Conservation (phyloP, 2,797 vertebrate genomes). For the Merluccius polli region DNA sequence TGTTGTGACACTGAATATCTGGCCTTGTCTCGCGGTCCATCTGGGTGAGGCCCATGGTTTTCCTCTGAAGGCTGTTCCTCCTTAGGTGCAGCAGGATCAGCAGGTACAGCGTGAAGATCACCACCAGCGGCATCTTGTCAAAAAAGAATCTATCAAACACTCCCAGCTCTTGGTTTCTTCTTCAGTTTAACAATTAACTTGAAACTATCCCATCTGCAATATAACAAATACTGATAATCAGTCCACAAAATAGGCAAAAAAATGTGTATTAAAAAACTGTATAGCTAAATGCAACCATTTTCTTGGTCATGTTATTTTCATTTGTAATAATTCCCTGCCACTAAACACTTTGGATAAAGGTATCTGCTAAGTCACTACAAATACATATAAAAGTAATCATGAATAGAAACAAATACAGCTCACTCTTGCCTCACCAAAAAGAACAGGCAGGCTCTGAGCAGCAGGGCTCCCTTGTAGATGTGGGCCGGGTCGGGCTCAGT, state of each 20-base stretch:
- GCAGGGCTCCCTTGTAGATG: constrained; percentile 70
- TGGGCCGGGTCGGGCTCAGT: constrained; percentile 69
- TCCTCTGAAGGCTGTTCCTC: constrained; percentile 67
- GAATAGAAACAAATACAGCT: no score
- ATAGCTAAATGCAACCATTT: not conserved
- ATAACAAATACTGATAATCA: no score
- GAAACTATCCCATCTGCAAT: no score
- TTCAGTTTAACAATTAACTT: no score
- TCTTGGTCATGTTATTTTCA: not conserved
- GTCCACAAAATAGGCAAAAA: not conserved
- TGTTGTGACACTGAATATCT: constrained; percentile 53
- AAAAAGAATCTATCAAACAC: not conserved
- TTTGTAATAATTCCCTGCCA: not conserved
- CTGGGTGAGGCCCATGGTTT: constrained; percentile 67
- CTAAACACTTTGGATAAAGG: no score
- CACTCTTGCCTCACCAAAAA: constrained; percentile 58
- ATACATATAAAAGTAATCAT: no score
- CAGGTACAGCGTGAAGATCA: constrained; percentile 70
- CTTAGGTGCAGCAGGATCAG: constrained; percentile 70
- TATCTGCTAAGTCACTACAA: no score
- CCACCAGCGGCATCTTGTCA: constrained; percentile 61
- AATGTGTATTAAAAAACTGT: not conserved
- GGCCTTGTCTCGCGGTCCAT: constrained; percentile 36
- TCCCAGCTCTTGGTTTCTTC: not conserved
- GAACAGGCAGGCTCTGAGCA: constrained; percentile 68